Base-by-base conservation (phyloP, 2,113 vertebrate genomes). In the Poeciliopsis occidentalis region DNA sequence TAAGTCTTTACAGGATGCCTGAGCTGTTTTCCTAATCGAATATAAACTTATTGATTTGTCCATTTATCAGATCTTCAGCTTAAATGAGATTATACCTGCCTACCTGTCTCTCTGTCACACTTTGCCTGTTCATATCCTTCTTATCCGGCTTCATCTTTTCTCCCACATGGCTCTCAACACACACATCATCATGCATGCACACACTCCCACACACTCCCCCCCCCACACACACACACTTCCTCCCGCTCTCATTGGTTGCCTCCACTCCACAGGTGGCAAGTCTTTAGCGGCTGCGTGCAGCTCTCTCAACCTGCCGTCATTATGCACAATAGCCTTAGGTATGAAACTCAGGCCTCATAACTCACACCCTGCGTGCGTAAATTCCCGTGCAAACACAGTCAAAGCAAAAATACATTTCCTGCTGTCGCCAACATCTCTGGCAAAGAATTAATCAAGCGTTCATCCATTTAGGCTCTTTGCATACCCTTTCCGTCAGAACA, bases 401-500 rank as follows among this genome's bases (percentile, higher is more conserved):
- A 93, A 97, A 88, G 90, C 94, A 97, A 96, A 97, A 97, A 92
- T 95, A 96, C 95, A 97, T 97, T 98, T 97, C 96, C 96, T 96
- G 96, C 96, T 98, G 98, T 98, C 96, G 96, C 96, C 95, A 96
- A 96, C 95, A 95, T 96, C 96, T 96, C 96, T 93, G 94, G 95
- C 94, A 97, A 91, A 97, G 93, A 98, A 98, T 99, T 97, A 99
- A 99, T 99, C 98, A 99, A 98, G 96, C 97, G 96, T 98, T 98
- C 97, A 98, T 97, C 97, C 97, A 98, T 99, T 97, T 95, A 97
- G 95, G 96, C 97, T 99, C 96, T 99, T 98, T 99, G 96, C 97
- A 98, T 98, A 98, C 96, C 97, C 97, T 98, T 97, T 94, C 87
- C 95, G 95, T 97, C 97, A 95, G 95, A 96, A 96, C 94, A 94